phyloP scores from a whole-genome alignment of 2,113 vertebrate species.

The Pelusios castaneus region DNA sequence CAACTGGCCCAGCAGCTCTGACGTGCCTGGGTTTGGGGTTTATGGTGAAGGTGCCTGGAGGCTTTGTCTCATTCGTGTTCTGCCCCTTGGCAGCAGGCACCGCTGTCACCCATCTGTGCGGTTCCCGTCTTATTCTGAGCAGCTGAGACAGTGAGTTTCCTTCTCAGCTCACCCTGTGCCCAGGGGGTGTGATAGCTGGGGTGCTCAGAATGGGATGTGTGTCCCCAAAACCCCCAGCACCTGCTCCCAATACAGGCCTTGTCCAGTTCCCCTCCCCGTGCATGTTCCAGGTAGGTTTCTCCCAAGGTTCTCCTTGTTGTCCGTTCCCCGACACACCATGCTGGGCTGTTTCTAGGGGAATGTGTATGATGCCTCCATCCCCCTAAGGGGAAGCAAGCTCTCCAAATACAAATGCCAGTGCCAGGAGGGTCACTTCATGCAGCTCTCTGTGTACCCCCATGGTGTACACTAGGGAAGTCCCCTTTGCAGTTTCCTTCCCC shows the following conservation, averaged over 20 bases:
- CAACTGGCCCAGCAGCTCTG: neutral
- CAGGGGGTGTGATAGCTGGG: neutral
- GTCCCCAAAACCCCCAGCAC: neutral
- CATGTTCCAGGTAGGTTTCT: neutral
- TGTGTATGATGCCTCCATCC: rapidly evolving
- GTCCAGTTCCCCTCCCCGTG: neutral
- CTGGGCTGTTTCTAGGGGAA: neutral
- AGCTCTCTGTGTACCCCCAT: neutral
- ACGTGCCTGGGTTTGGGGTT: neutral
- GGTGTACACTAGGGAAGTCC: neutral
- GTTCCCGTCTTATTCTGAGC: neutral
- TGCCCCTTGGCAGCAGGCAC: rapidly evolving
- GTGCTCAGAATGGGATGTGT: neutral
- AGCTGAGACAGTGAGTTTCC: neutral
- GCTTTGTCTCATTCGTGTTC: rapidly evolving
- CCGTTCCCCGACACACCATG: neutral
- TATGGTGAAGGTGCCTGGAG: neutral
- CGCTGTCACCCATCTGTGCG: rapidly evolving
- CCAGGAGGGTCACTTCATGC: rapidly evolving
- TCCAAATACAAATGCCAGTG: rapidly evolving
- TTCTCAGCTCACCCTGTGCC: neutral
- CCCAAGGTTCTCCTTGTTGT: neutral
- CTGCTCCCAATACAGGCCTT: neutral
- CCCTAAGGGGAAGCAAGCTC: rapidly evolving
- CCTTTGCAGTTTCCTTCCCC: neutral